A percentile compares a stretch with the other conserved stretches of the same genome.
Evolutionary conservation across 2,113 vertebrate species (phyloP).

Genomic region (Chloropsis hardwickii): DNA sequence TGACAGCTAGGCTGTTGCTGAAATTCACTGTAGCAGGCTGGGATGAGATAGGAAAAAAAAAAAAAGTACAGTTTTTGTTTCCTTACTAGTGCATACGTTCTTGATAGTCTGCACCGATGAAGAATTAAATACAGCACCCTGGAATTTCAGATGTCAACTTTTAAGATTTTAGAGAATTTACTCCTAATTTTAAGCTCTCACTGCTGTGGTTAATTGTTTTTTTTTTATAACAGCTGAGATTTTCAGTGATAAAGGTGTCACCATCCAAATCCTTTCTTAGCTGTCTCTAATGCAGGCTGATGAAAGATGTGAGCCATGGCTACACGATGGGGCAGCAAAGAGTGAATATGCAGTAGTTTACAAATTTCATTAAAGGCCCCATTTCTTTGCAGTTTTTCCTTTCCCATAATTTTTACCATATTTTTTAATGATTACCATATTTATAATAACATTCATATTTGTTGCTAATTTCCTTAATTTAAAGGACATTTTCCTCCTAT

Average conservation of each 20-base stretch:
- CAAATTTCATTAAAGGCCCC: background rate
- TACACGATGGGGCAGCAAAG: background rate
- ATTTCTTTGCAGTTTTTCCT: background rate
- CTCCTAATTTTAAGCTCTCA: conserved; percentile 34
- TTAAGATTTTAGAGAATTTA: conserved; percentile 12
- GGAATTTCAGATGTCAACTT: conserved; percentile 24
- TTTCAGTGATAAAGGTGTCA: background rate
- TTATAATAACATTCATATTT: conserved; percentile 6
- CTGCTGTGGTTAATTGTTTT: conserved; percentile 14
- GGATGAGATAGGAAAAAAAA: background rate
- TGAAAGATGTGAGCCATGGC: background rate
- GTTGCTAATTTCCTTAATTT: conserved; percentile 42
- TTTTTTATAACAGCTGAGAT: conserved; percentile 11
- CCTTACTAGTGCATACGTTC: background rate
- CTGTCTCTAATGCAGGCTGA: background rate
- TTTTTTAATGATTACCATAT: background rate
- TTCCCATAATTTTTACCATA: background rate
- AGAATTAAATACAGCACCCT: background rate
- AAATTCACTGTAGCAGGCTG: conserved; percentile 11
- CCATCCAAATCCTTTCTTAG: background rate
- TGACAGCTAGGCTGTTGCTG: conserved; percentile 24
- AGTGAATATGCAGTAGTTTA: background rate
- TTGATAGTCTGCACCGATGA: background rate
- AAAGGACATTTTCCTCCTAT: conserved; percentile 16
- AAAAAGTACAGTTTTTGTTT: background rate